Evolutionary conservation across 2,113 vertebrate species (phyloP), one percentile per base, ranked within the genome.

Genomic region (Hydropotes inermis): DNA sequence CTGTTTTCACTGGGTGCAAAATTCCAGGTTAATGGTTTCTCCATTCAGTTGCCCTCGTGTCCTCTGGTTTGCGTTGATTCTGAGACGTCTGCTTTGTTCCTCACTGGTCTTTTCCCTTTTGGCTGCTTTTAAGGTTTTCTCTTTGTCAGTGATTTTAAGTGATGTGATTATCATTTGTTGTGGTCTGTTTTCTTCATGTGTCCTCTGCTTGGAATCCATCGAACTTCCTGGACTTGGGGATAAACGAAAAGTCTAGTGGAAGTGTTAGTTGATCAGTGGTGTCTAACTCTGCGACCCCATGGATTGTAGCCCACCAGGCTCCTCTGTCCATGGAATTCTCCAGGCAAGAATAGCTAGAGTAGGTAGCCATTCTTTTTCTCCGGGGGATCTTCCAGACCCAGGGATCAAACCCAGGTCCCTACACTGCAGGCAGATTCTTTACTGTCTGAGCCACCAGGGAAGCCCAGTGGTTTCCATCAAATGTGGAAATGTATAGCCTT

Each of bases 121-220:
- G 50, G 50, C 28, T 78, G 25, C 86, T 90, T 89, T 54, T 64
- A 78, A 87, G 79, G 23, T 79, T 81, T 82, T 76, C 25, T 74
- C 58, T 88, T 87, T 30, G 25, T 88, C 79, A 8, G 1, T 67
- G 52, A 28, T 50, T 78, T 61, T 33, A 79, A 87, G 76, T 52
- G 14, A 74, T 60, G 87, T 25, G 33, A 33, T 61, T 85, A 16
- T 74, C 47, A 28, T 36, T 21, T 76, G 52, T 12, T 5, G 13
- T 33, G 30, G 43, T 21, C 13, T 30, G 14, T 88, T 78, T 79
- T 78, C 57, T 87, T 86, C 19, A 2, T 70, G 33, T 57, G 25
- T 92, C 47, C 85, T 91, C 54, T 93, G 89, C 57, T 78, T 91
- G 33, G 81, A 88, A 39, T 19, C 86, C 91, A 39, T 21, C 55